A percentile compares a stretch with the other conserved stretches of the same genome.
phyloP scores from a whole-genome alignment of 2,113 vertebrate species.

The Podiceps cristatus region DNA sequence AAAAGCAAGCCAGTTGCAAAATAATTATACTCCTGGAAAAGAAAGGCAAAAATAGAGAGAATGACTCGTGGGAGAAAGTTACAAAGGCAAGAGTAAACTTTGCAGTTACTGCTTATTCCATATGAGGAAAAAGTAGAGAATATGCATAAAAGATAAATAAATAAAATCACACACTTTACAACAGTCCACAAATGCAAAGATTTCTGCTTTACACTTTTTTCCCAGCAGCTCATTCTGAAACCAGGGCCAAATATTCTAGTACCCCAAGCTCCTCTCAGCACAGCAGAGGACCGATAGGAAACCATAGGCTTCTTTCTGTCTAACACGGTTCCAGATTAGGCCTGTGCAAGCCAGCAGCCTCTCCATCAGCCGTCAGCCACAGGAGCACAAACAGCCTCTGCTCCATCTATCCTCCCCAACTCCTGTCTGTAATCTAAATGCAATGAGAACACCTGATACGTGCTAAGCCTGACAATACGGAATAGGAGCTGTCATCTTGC shows the following conservation, averaged over 20 bases:
- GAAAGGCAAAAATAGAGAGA: not conserved
- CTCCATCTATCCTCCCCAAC: rapidly evolving
- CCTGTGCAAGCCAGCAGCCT: not conserved
- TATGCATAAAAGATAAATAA: not conserved
- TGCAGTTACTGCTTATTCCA: not conserved
- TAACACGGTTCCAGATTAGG: not conserved
- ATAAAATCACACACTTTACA: not conserved
- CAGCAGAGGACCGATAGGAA: not conserved
- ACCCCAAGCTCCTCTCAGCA: not conserved
- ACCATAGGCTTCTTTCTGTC: not conserved
- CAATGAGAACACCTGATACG: rapidly evolving
- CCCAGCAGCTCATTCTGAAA: not conserved
- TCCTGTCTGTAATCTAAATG: not conserved
- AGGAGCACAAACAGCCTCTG: not conserved
- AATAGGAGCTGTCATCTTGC: not conserved
- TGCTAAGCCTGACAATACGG: not conserved
- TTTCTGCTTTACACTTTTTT: not conserved
- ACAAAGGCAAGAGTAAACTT: not conserved
- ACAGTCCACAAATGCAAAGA: not conserved
- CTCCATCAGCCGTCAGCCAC: not conserved
- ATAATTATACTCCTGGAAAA: not conserved
- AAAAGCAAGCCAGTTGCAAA: not conserved
- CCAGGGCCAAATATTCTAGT: not conserved
- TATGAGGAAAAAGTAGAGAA: not conserved
- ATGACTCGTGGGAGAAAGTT: not conserved